Conservation (phyloP, 2,113 vertebrate species). For the Corydoras sp. region DNA sequence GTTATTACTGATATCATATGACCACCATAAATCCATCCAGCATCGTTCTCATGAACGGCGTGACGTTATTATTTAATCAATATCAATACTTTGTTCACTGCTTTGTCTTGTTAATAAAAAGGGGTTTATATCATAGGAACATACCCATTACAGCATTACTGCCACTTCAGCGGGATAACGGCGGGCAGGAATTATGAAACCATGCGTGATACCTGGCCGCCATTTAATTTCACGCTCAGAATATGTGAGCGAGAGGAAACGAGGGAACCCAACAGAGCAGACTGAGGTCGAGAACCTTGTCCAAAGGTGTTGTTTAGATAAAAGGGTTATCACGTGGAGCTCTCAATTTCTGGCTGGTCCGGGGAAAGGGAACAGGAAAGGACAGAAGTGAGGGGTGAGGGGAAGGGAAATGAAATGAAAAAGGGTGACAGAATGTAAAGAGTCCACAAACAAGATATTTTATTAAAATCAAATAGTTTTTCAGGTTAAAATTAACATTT, state of each 20-base stretch:
- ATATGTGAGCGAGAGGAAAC: background rate
- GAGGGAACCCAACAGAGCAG: background rate
- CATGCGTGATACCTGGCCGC: constrained; percentile 10
- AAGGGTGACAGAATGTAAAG: background rate
- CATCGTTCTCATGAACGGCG: background rate
- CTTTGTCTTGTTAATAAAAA: constrained; percentile 30
- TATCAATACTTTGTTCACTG: constrained; percentile 7
- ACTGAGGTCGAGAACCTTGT: constrained; percentile 2
- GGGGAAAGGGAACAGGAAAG: background rate
- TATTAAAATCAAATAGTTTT: too few relatives aligned
- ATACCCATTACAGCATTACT: background rate
- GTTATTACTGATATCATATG: too few relatives aligned
- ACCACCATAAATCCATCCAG: too few relatives aligned
- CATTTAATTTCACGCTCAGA: constrained; percentile 39
- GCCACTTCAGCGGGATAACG: constrained; percentile 12
- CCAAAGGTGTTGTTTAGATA: background rate
- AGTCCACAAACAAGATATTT: too few relatives aligned
- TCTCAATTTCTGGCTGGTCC: background rate
- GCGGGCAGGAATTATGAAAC: constrained; percentile 7
- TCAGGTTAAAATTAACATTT: too few relatives aligned
- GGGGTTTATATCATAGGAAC: constrained; percentile 21
- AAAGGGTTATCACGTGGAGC: background rate
- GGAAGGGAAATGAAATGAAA: background rate
- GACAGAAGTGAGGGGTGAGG: background rate
- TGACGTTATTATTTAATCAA: background rate